A percentile compares a stretch with the other conserved stretches of the same genome.
Conservation (phyloP, 2,113 vertebrate genomes). For the Amblyornis subalaris region DNA sequence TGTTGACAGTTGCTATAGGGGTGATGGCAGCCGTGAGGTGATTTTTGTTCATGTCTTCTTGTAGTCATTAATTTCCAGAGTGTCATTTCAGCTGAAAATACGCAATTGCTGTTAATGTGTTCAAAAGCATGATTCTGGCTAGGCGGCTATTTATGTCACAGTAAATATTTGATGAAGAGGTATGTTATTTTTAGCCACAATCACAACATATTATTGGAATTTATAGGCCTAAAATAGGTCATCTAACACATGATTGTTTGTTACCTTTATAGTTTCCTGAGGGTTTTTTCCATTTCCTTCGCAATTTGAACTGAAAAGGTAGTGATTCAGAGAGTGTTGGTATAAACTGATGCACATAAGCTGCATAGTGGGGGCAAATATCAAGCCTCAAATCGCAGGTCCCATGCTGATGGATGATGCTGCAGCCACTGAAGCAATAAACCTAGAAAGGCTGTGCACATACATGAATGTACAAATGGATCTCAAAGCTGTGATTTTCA, state of each 20-base stretch:
- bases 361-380: background rate
- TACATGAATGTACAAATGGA: background rate
- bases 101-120: background rate
- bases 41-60: background rate
- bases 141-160: background rate
- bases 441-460: background rate
- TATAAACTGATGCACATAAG: background rate
- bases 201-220: background rate
- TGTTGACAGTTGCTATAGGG: background rate
- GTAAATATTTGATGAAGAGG: conserved; percentile 28
- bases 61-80: background rate
- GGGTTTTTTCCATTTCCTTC: background rate
- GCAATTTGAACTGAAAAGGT: background rate
- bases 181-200: conserved; percentile 6
- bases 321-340: background rate
- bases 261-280: conserved; percentile 7
- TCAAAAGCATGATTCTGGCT: background rate
- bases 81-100: conserved; percentile 12
- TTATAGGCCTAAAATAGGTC: background rate
- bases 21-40: background rate
- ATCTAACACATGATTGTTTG: background rate
- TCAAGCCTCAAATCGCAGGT: background rate
- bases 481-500: background rate
- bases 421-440: background rate
- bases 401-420: background rate